Percentiles rank a stretch among this genome's conserved stretches.
Evolutionary conservation across 2,113 vertebrate species (phyloP).

Genomic region (Amphiprion percula): DNA sequence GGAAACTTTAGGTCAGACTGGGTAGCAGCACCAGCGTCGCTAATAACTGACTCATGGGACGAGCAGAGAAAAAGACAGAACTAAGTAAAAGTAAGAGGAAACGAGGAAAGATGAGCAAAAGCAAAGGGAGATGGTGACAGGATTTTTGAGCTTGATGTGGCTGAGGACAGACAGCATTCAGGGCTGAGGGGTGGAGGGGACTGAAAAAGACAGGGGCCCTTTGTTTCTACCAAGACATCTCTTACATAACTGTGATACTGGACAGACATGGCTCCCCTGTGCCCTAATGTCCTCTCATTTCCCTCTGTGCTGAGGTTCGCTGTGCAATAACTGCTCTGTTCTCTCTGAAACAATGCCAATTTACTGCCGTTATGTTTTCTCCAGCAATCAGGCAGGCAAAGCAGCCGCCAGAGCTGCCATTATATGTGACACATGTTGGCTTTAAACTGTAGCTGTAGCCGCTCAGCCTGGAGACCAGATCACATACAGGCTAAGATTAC

Average conservation of each 20-base stretch:
- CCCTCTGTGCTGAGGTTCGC: not conserved
- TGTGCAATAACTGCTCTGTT: not conserved
- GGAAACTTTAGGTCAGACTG: conserved; percentile 2
- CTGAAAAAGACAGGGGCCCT: conserved; percentile 25
- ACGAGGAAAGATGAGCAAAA: not conserved
- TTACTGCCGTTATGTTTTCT: conserved; percentile 34
- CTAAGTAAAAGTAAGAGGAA: not conserved
- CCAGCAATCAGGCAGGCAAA: not conserved
- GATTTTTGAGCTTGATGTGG: conserved; percentile 14
- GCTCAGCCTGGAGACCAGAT: conserved; percentile 15
- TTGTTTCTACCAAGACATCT: conserved; percentile 45
- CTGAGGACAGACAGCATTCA: conserved; percentile 1
- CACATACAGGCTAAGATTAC: not conserved
- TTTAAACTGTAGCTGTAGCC: conserved; percentile 2
- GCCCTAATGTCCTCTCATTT: conserved; percentile 17
- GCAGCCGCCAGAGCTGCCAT: not conserved
- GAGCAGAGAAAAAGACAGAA: conserved; percentile 6
- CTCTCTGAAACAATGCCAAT: not conserved
- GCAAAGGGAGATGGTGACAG: not conserved
- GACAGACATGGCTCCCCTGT: conserved; percentile 31
- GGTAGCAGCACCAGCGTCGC: not conserved
- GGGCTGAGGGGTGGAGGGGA: not conserved
- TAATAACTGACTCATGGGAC: conserved; percentile 33
- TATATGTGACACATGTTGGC: conserved; percentile 3
- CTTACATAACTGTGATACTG: conserved; percentile 54